These are phyloP conservation scores for Nesogale talazaci DNA, from an alignment of 2,113 vertebrate species.

Conservation along the genomic window DNA sequence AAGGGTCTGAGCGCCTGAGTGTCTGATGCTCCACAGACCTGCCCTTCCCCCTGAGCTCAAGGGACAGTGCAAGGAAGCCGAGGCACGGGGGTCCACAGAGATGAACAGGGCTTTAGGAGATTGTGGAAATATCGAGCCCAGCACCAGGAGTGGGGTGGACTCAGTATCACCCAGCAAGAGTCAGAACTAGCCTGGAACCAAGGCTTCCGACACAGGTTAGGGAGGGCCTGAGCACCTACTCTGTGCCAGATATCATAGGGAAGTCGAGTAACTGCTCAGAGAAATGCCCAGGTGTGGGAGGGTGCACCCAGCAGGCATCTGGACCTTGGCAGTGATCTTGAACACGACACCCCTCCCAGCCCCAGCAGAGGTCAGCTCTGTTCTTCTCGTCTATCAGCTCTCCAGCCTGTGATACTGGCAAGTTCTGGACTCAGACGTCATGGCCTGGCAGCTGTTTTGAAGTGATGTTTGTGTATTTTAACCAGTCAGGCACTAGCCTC, in stretches of 20 bases:
- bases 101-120: neutral
- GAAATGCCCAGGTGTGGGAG: neutral
- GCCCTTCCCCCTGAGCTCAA: neutral
- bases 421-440: neutral
- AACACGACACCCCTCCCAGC: neutral
- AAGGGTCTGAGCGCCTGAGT: neutral
- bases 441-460: too few species aligned
- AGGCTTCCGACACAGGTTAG: neutral
- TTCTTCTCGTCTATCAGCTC: neutral
- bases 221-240: neutral
- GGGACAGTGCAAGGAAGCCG: neutral
- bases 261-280: neutral
- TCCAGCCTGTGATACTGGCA: neutral
- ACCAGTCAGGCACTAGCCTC: neutral
- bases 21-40: neutral
- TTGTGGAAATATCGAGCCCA: rapidly evolving
- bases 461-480: neutral
- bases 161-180: rapidly evolving
- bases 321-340: neutral
- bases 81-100: neutral
- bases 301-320: neutral
- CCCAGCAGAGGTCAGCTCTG: neutral
- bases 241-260: too few species aligned
- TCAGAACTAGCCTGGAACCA: neutral
- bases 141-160: neutral